Evolutionary conservation across 2,888 invertebrate species (phyloP).

Genomic region (Rhagium mordax): DNA sequence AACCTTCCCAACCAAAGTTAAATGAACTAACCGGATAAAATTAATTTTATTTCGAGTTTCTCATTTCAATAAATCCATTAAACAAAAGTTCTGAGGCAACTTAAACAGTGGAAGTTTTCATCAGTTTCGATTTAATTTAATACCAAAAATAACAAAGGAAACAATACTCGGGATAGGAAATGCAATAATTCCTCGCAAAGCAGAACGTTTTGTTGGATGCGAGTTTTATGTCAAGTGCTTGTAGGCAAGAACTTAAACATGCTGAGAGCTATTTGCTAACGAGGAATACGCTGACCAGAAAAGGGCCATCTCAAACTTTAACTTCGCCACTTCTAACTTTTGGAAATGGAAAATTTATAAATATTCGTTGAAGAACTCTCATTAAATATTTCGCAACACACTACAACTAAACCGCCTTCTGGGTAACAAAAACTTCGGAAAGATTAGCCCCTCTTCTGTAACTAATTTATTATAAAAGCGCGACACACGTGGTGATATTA

Average conservation of each 20-base stretch:
- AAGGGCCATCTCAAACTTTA: conserved; percentile 6
- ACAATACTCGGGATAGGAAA: not conserved
- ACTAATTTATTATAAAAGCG: conserved; percentile 9
- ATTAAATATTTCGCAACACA: not conserved
- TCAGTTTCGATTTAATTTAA: not conserved
- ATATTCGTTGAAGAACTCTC: not conserved
- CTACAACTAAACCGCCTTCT: not conserved
- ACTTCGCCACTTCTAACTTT: conserved; percentile 4
- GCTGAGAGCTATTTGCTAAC: conserved; percentile 25
- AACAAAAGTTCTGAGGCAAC: not conserved
- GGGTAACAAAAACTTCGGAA: conserved; percentile 2
- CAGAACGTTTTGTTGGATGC: not conserved
- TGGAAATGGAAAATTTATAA: too few relatives aligned
- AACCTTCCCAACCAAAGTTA: not conserved
- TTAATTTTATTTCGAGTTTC: not conserved
- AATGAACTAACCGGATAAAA: not conserved
- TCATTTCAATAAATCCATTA: not conserved
- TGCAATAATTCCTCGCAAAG: conserved; percentile 8
- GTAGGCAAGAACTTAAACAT: conserved; percentile 30
- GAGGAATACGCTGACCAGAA: conserved; percentile 22
- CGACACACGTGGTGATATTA: conserved; percentile 14
- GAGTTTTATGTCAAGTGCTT: conserved; percentile 23
- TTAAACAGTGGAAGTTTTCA: not conserved
- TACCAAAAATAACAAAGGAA: conserved; percentile 16
- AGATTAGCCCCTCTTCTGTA: not conserved